A percentile compares a stretch with the other conserved stretches of the same genome.
Evolutionary conservation across 2,797 vertebrate species (phyloP).

Genomic region (Hemitrygon akajei): DNA sequence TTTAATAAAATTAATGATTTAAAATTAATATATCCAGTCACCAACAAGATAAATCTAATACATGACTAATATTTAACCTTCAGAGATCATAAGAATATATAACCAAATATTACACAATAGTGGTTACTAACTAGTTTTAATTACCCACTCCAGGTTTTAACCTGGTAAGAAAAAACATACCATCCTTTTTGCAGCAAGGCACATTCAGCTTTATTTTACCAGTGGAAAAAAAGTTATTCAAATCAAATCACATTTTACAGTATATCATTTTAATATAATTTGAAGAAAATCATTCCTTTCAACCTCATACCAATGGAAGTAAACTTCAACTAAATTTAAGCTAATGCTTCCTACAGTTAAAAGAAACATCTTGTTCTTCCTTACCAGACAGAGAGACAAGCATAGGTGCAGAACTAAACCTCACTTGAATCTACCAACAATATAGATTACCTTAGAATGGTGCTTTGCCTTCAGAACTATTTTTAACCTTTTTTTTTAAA

Average conservation of each 20-base stretch:
- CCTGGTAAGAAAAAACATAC: background rate
- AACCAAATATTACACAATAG: background rate
- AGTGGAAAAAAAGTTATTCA: constrained; percentile 1
- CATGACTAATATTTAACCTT: background rate
- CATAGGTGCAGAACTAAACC: background rate
- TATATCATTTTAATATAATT: no score
- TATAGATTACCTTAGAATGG: background rate
- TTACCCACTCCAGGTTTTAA: background rate
- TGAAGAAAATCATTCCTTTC: background rate
- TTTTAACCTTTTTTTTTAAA: background rate
- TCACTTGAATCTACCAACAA: background rate
- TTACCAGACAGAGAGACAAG: no score
- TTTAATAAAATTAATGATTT: background rate
- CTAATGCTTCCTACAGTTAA: background rate
- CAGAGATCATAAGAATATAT: background rate
- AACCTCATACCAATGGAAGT: no score
- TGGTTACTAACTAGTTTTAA: background rate
- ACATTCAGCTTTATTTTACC: constrained; percentile 1
- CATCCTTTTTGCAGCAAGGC: background rate
- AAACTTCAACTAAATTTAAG: background rate
- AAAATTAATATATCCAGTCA: constrained; percentile 5
- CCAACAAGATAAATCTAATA: background rate
- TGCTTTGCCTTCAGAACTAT: background rate
- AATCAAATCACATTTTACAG: background rate
- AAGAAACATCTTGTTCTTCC: background rate